These are phyloP conservation scores for Laothoe populi DNA, from an alignment of 2,888 invertebrate genomes.

Conservation along the genomic window DNA sequence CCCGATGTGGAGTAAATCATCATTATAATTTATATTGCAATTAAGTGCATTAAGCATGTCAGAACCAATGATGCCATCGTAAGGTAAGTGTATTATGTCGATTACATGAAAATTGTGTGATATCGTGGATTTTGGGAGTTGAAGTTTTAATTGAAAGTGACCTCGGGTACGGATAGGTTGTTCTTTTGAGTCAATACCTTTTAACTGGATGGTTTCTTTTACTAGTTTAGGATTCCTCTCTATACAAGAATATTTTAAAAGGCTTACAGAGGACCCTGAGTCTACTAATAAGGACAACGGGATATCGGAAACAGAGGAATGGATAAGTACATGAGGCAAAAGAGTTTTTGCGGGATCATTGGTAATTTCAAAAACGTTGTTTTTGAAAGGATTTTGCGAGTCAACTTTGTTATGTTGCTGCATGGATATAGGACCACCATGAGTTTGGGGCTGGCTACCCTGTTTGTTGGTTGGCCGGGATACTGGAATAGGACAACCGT, in stretches of 20 bases:
- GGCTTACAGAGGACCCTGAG: background rate
- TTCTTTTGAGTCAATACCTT: background rate
- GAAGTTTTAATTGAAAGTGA: background rate
- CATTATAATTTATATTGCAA: conserved; percentile 36
- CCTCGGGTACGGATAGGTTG: background rate
- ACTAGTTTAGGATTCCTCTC: background rate
- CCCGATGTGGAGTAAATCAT: conserved; percentile 15
- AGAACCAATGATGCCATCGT: background rate
- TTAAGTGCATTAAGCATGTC: conserved; percentile 32
- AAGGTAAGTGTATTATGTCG: background rate
- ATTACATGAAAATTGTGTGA: background rate
- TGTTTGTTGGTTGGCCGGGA: background rate
- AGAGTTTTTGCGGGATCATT: background rate
- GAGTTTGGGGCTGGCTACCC: background rate
- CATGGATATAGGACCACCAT: no score
- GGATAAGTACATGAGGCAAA: background rate
- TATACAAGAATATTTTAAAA: background rate
- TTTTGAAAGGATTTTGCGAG: background rate
- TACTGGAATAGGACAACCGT: background rate
- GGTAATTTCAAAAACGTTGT: background rate
- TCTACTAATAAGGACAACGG: background rate
- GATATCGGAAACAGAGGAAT: background rate
- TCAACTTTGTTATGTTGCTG: background rate
- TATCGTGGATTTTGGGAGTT: background rate
- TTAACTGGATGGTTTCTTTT: background rate